Evolutionary conservation across 2,888 invertebrate species (phyloP), one percentile per base, ranked within the genome.

Genomic region (Chloromyia formosa): DNA sequence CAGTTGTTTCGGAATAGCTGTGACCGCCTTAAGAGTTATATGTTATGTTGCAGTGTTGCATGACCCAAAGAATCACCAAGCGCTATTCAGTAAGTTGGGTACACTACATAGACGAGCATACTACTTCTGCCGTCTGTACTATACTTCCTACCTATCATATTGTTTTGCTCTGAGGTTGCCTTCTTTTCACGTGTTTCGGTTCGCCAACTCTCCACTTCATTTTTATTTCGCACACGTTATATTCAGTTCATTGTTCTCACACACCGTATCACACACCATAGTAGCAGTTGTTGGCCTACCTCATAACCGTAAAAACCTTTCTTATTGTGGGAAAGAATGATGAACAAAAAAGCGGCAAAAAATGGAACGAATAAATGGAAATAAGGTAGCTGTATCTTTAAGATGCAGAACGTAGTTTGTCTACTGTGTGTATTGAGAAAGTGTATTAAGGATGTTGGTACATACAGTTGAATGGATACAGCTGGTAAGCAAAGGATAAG

Each of bases 161-260:
- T 56, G 20, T 56, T 10, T 56, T 56, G 56, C 56, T 18, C 18
- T n/a, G 20, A n/a, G 10, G 56, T 18, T 10, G 10, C 22, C 56
- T 18, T 20, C 10, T 20, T 20, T 56, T 20, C 22, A 56, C 56
- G 22, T 18, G 18, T 56, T 56, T 20, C 22, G 18, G 10, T 64
- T 27, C 20, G 40, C 42, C 12, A 62, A n/a, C 18, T 45, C 22
- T 49, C 12, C 66, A 22, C 56, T 14, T 53, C 10, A 20, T 56
- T 56, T 20, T 56, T 16, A 56, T 56, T 62, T 62, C 40, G 27
- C 62, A 62, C 62, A 66, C 66, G 45, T 35, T 66, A 22, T 10
- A 49, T 49, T 66, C 66, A 66, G 66, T 66, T 66, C 66, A 66
- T 66, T 66, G 66, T 66, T 66, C 66, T 45, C 49, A 40, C 40